These are phyloP conservation scores for Vireo altiloquus DNA, from an alignment of 2,113 vertebrate genomes.

Conservation along the genomic window DNA sequence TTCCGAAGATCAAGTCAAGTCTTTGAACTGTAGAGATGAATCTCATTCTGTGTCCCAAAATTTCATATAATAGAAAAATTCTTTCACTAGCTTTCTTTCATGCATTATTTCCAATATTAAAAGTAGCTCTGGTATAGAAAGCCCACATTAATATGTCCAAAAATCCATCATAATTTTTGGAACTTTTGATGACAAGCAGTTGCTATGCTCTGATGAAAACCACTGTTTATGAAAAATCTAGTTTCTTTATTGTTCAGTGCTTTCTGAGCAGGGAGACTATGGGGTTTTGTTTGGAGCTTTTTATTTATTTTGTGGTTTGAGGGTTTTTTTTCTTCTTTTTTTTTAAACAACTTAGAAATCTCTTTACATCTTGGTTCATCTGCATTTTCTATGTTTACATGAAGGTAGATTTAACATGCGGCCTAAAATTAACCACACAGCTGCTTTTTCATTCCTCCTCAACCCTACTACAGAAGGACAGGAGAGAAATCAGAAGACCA, in stretches of 20 bases:
- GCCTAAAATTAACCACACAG: not conserved
- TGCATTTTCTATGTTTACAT: not conserved
- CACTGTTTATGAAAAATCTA: not conserved
- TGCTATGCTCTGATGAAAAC: not conserved
- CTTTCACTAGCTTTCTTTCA: not conserved
- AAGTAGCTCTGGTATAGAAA: not conserved
- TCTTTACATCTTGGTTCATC: not conserved
- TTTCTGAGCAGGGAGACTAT: not conserved
- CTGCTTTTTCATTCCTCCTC: not conserved
- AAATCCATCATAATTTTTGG: not conserved
- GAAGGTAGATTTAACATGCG: fast-evolving
- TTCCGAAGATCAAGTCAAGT: not conserved
- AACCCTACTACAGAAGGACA: not conserved
- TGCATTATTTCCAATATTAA: not conserved
- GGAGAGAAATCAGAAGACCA: not conserved
- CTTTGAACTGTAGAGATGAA: not conserved
- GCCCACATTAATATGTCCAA: not conserved
- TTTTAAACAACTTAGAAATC: not conserved
- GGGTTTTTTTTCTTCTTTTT: not conserved
- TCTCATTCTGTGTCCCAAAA: not conserved
- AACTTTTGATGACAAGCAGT: not conserved
- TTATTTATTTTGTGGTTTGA: not conserved
- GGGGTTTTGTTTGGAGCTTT: not conserved
- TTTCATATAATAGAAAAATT: not conserved
- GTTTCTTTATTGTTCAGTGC: not conserved